Conservation (phyloP, 2,113 vertebrate species). For the Lates calcarifer region DNA sequence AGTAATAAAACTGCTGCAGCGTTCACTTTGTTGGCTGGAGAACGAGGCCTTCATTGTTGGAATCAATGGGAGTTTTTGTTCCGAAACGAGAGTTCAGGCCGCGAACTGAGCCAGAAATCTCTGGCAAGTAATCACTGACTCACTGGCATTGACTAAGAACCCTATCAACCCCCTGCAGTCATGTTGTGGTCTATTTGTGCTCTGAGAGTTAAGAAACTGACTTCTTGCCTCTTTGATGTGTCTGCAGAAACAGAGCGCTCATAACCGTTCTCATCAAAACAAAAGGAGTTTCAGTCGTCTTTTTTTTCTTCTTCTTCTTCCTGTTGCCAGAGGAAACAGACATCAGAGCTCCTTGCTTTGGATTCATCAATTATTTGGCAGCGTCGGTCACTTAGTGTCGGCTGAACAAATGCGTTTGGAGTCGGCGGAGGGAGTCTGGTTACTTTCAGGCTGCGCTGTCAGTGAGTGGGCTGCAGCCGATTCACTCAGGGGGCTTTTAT, state of each 20-base stretch:
- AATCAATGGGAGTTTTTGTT: constrained; percentile 26
- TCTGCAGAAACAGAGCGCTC: not conserved
- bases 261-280: constrained; percentile 7
- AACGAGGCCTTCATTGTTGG: not conserved
- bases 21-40: not conserved
- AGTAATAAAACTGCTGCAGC: constrained; percentile 28
- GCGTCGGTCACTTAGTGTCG: constrained; percentile 19
- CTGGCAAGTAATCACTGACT: constrained; percentile 33
- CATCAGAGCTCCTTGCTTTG: constrained; percentile 19
- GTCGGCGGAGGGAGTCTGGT: constrained; percentile 45
- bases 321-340: constrained; percentile 42
- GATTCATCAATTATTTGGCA: constrained; percentile 56
- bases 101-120: constrained; percentile 14
- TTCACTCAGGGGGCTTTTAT: not conserved
- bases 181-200: constrained; percentile 3
- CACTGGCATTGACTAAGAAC: constrained; percentile 32
- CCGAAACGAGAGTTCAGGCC: not conserved
- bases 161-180: constrained; percentile 36
- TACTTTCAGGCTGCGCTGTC: constrained; percentile 2
- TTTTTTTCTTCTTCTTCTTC: not conserved
- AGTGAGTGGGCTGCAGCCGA: not conserved
- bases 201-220: not conserved
- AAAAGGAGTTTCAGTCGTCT: not conserved
- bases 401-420: constrained; percentile 43
- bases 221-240: not conserved